Percentiles rank a stretch among this genome's conserved stretches.
phyloP scores from a whole-genome alignment of 2,797 vertebrate genomes.

The Microctenopoma stevenorrisi region DNA sequence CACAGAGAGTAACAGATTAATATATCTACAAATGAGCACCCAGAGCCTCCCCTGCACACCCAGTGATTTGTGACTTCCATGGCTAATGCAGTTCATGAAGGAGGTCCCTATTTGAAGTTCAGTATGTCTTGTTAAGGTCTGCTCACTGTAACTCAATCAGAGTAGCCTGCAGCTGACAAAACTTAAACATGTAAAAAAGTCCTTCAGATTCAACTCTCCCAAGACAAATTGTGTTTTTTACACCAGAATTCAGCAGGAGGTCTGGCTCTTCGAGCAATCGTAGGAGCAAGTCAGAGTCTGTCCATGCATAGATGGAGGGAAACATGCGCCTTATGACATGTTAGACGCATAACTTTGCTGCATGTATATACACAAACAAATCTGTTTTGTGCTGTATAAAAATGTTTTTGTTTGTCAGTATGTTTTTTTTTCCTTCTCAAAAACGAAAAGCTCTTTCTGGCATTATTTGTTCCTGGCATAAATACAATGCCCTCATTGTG shows the following conservation, averaged over 20 bases:
- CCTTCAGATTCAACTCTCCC: constrained; percentile 32
- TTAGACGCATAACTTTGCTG: constrained; percentile 49
- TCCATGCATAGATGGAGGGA: constrained; percentile 18
- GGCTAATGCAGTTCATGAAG: constrained; percentile 74
- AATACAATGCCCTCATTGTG: constrained; percentile 55
- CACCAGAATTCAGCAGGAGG: constrained; percentile 49
- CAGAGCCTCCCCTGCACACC: constrained; percentile 41
- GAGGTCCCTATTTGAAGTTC: constrained; percentile 64
- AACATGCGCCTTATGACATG: constrained; percentile 33
- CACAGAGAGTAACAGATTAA: constrained; percentile 58
- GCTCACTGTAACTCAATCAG: constrained; percentile 69
- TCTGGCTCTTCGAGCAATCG: constrained; percentile 38
- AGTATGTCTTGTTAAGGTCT: constrained; percentile 60
- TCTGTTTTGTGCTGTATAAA: constrained; percentile 28
- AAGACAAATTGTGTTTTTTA: constrained; percentile 57
- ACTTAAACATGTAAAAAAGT: constrained; percentile 57
- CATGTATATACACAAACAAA: constrained; percentile 32
- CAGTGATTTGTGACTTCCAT: constrained; percentile 75
- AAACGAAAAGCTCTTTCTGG: constrained; percentile 21
- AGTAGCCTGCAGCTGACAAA: constrained; percentile 65
- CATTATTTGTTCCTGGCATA: constrained; percentile 54
- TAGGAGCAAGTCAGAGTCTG: constrained; percentile 19
- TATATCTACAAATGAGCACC: constrained; percentile 57
- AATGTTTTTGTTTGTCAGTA: constrained; percentile 48
- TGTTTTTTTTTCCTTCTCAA: constrained; percentile 26